phyloP scores from a whole-genome alignment of 1,140 invertebrate genomes.

The Lerema accius region DNA sequence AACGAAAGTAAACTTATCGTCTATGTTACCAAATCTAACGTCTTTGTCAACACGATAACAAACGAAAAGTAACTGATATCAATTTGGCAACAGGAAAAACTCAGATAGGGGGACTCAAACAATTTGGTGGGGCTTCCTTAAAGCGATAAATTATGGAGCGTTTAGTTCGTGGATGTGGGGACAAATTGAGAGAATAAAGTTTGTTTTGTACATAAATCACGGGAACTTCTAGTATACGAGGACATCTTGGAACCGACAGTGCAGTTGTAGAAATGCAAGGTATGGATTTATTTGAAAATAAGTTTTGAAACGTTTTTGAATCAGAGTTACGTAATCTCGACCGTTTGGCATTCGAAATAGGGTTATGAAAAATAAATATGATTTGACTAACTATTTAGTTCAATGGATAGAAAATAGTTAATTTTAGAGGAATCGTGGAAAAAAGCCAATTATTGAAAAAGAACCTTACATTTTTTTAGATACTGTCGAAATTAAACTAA shows the following conservation, averaged over 20 bases:
- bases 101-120: conserved; percentile 23
- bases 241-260: neutral
- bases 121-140: conserved; percentile 18
- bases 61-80: conserved; percentile 20
- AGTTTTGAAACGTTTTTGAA: no score
- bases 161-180: conserved; percentile 15
- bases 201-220: conserved; percentile 3
- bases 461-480: no score
- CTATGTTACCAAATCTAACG: conserved; percentile 5
- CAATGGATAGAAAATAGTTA: no score
- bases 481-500: no score
- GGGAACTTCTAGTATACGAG: neutral
- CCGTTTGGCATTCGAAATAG: no score
- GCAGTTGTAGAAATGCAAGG: neutral
- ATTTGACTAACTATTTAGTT: no score
- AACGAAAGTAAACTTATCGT: neutral
- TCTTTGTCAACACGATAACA: conserved; percentile 17
- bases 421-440: no score
- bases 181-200: conserved; percentile 21
- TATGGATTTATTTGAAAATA: neutral
- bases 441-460: no score
- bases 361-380: no score
- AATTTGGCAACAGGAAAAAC: conserved; percentile 29
- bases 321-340: no score
- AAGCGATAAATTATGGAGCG: conserved; percentile 29